A percentile compares a stretch with the other conserved stretches of the same genome.
Evolutionary conservation across 2,888 invertebrate species (phyloP).

Genomic region (Synergus umbraculus): DNA sequence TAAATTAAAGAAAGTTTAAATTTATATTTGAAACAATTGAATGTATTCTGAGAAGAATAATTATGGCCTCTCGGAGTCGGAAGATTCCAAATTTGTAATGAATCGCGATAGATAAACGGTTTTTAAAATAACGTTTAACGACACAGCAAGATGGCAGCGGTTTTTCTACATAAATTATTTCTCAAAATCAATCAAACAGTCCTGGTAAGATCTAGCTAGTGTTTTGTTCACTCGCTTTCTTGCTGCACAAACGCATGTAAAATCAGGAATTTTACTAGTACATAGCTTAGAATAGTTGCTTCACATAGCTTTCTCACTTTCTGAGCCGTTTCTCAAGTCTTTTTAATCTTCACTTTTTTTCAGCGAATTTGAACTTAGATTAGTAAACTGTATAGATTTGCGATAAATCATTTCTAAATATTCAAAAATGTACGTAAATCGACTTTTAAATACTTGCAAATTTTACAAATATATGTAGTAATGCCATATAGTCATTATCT

Average conservation of each 20-base stretch:
- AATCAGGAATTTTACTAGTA: slow-evolving; percentile 18
- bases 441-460: not conserved
- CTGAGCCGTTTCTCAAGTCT: not conserved
- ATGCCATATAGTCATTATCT: not conserved
- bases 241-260: slow-evolving; percentile 65
- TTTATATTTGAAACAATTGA: not conserved
- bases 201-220: slow-evolving; percentile 66
- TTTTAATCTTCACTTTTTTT: slow-evolving; percentile 6
- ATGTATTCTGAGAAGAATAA: not conserved
- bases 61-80: not conserved
- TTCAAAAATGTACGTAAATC: not conserved
- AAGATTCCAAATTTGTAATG: not conserved
- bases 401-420: not conserved
- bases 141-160: slow-evolving; percentile 81
- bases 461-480: not conserved
- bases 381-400: not conserved
- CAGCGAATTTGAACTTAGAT: not conserved
- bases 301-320: slow-evolving; percentile 29
- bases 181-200: slow-evolving; percentile 44
- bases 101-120: slow-evolving; percentile 4
- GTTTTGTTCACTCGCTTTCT: slow-evolving; percentile 68
- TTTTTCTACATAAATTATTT: slow-evolving; percentile 60
- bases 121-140: slow-evolving; percentile 60
- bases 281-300: slow-evolving; percentile 26
- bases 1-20: not conserved